Base-by-base conservation (phyloP, 92 coral and sea anemone genomes). In the Virgularia gustaviana region DNA sequence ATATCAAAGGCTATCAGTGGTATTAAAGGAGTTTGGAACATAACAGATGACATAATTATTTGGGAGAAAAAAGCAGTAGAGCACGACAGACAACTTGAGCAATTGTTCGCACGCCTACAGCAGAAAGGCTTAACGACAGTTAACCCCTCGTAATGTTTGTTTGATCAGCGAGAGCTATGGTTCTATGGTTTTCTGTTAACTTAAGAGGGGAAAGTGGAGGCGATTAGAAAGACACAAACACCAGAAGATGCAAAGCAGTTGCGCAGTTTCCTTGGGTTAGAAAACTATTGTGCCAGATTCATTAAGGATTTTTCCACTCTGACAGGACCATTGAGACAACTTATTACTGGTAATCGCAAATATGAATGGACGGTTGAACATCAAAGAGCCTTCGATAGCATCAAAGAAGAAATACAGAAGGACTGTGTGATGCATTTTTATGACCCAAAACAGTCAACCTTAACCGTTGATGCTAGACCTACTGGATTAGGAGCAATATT, bases 371-470 rank as follows among this genome's bases (percentile, higher is more conserved):
- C 23, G 47, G 9, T 23, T 9, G 13, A n/a, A 32, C 77, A 71
- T 7, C 64, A 54, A 20, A 33, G 24, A 16, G 64, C 63, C 22
- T 71, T 71, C 10, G 28, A 71, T 8, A 41, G 30, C 7, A 39
- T 56, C 51, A 73, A 56, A 57, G 49, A 41, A 15, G 70, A 35
- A 15, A 73, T 75, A 18, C 59, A 63, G 49, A 61, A 76, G 22
- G 75, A 81, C 44, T 81, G 76, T 53, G 53, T 67, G 32, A 73
- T 81, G 85, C 76, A 72, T 47, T 81, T 73, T 55, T 81, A 81
- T 42, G 56, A 78, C 60, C 82, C 82, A 53, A 57, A 70, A 29
- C 68, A 68, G 32, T 53, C 66, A 65, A 81, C 85, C 18, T 34
- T 63, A 20, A 75, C 80, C 18, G 72, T 75, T 35, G 75, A 77